phyloP scores from a whole-genome alignment of 2,888 invertebrate species.

The Phaedon cochleariae region DNA sequence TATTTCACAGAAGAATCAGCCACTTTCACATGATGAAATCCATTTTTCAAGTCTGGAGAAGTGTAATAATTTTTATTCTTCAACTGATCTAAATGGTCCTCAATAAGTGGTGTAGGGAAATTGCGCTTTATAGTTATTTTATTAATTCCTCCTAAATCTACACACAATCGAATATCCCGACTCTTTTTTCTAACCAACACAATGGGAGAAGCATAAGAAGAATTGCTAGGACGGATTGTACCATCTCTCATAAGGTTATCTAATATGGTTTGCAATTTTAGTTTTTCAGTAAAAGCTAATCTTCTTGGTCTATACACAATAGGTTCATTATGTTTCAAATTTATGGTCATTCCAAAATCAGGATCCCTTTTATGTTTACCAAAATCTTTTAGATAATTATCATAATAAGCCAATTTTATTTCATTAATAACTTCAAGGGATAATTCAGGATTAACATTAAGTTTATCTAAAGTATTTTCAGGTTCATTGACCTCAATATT shows the following conservation, averaged over 20 bases:
- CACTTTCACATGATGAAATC: neutral
- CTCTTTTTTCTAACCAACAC: constrained; percentile 21
- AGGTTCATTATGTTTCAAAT: constrained; percentile 12
- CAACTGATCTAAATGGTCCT: constrained; percentile 46
- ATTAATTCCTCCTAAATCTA: constrained; percentile 48
- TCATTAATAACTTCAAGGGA: too few relatives aligned
- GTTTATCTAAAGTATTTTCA: too few relatives aligned
- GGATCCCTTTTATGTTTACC: neutral
- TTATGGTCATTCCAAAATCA: constrained; percentile 9
- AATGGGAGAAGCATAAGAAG: constrained; percentile 22
- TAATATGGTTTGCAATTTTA: constrained; percentile 26
- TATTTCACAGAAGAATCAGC: constrained; percentile 37
- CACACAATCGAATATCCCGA: constrained; percentile 30
- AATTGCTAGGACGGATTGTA: constrained; percentile 23
- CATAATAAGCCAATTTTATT: neutral
- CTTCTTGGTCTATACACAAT: constrained; percentile 25
- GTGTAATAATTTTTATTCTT: constrained; percentile 45
- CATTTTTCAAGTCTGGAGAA: constrained; percentile 45
- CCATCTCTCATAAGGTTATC: constrained; percentile 21
- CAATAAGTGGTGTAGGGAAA: constrained; percentile 46
- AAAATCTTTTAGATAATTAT: constrained; percentile 4
- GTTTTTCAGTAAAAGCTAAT: constrained; percentile 28
- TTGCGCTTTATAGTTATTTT: constrained; percentile 43
- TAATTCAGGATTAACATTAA: too few relatives aligned
- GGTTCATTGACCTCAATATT: too few relatives aligned